A percentile compares a stretch with the other conserved stretches of the same genome.
These are phyloP conservation scores for Platichthys stellatus DNA, from an alignment of 2,113 vertebrate genomes.

Conservation along the genomic window DNA sequence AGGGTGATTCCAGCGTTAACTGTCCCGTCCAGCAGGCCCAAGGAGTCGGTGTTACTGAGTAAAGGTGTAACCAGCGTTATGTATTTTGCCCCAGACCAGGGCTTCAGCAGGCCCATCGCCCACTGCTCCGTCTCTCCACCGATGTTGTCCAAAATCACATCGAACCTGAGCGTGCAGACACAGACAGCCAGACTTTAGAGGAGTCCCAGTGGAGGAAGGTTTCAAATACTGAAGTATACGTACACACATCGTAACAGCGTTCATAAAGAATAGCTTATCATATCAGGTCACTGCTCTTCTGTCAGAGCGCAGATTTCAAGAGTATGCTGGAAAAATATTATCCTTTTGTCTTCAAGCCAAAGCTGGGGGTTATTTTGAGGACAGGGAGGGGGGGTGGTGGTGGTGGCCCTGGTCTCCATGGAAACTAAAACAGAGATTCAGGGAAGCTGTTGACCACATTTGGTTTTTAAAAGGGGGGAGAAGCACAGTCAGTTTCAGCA, in stretches of 20 bases:
- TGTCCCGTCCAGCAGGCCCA: constrained; percentile 89
- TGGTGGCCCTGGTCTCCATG: constrained; percentile 51
- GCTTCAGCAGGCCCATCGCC: constrained; percentile 86
- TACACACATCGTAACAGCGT: not conserved
- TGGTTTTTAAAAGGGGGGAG: constrained; percentile 2
- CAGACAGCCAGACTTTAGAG: not conserved
- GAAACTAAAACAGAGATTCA: constrained; percentile 59
- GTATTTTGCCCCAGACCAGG: constrained; percentile 93
- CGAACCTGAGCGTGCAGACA: constrained; percentile 71
- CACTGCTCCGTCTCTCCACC: constrained; percentile 90
- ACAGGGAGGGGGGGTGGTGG: not conserved
- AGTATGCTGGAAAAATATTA: not conserved
- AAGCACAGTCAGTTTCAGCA: not conserved
- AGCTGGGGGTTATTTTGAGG: constrained; percentile 9
- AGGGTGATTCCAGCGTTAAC: constrained; percentile 85
- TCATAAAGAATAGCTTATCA: not conserved
- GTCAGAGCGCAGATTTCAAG: not conserved
- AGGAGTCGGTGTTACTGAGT: constrained; percentile 86
- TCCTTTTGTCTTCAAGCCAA: constrained; percentile 23
- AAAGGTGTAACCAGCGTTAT: constrained; percentile 93
- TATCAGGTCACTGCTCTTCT: not conserved
- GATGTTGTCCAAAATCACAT: constrained; percentile 90
- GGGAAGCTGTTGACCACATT: constrained; percentile 42
- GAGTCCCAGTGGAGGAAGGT: not conserved
- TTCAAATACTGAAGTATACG: not conserved